Evolutionary conservation across 2,113 vertebrate species (phyloP).

Genomic region (Pachyramphus minor): DNA sequence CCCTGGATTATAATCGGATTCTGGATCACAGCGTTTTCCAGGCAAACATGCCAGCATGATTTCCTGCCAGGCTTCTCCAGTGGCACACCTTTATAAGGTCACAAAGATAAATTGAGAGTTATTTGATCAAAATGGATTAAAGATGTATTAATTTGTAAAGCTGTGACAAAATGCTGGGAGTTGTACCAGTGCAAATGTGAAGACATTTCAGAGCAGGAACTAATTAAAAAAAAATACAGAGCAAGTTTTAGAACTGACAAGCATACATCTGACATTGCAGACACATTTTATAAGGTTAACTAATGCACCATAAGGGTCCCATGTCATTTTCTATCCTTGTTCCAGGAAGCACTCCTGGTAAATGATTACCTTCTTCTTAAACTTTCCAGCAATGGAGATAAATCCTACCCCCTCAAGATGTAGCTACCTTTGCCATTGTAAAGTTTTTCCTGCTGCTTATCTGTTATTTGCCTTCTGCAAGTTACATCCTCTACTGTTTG

Average conservation of each 20-base stretch:
- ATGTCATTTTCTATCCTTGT: background rate
- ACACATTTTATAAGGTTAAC: background rate
- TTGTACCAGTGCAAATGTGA: background rate
- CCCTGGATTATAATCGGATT: slow-evolving; percentile 88
- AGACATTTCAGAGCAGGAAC: background rate
- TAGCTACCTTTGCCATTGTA: background rate
- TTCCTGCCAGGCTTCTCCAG: slow-evolving; percentile 97
- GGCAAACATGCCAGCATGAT: slow-evolving; percentile 97
- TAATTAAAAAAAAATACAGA: background rate
- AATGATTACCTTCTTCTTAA: background rate
- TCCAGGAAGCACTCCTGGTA: background rate
- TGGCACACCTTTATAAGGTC: slow-evolving; percentile 84
- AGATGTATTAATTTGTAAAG: background rate
- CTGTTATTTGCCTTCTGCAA: background rate
- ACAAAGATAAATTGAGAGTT: slow-evolving; percentile 1
- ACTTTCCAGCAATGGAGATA: background rate
- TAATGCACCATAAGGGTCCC: background rate
- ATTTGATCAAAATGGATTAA: background rate
- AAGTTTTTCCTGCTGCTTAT: background rate
- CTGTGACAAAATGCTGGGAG: background rate
- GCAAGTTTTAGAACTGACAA: background rate
- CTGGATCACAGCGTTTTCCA: slow-evolving; percentile 92
- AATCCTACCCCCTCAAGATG: background rate
- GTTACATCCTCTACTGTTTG: background rate
- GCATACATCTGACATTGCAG: background rate